Conservation (phyloP, 1,140 invertebrate species). For the Panagrolaimus sp. region DNA sequence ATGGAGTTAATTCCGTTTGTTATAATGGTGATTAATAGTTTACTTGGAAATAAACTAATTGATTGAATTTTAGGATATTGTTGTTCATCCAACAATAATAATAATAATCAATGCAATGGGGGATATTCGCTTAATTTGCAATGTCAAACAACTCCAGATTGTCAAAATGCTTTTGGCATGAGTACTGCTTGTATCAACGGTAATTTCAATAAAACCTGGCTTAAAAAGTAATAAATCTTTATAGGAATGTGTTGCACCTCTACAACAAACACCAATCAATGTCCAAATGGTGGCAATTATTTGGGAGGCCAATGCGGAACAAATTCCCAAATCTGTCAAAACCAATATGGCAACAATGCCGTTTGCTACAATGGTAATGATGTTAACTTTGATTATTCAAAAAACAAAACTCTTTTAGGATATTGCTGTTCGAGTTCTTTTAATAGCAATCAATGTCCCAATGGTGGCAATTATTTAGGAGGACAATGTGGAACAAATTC, state of each 20-base stretch:
- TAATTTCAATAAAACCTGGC: not conserved
- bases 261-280: not conserved
- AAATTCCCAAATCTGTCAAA: not conserved
- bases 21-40: not conserved
- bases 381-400: not conserved
- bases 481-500: not conserved
- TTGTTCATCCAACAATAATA: not conserved
- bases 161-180: not conserved
- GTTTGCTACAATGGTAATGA: not conserved
- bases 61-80: constrained; percentile 1
- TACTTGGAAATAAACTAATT: not conserved
- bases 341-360: not conserved
- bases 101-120: not conserved
- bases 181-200: not conserved
- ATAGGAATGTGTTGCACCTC: not conserved
- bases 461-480: not conserved
- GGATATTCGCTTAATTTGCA: not conserved
- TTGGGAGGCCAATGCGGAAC: not conserved
- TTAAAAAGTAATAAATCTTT: not conserved
- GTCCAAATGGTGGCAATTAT: too few relatives aligned
- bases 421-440: not conserved
- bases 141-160: not conserved
- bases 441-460: not conserved
- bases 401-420: not conserved
- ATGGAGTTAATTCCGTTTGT: not conserved